Percentiles rank a stretch among this genome's conserved stretches.
Conservation (phyloP, 1,140 invertebrate genomes). For the Nilaparvata lugens region DNA sequence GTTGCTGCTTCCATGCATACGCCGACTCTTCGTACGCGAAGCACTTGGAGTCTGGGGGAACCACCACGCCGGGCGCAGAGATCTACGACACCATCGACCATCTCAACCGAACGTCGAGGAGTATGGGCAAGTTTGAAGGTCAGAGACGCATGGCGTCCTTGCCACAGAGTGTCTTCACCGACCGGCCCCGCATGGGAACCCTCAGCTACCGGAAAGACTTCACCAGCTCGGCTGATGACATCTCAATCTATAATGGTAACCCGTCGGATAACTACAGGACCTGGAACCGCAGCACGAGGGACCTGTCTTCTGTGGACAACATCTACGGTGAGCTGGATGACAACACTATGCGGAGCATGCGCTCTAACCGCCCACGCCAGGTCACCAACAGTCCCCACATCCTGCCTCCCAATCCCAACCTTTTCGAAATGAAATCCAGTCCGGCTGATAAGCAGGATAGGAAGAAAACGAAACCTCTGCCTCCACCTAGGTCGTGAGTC, state of each 20-base stretch:
- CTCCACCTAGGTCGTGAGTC: background rate
- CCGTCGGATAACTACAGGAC: background rate
- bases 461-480: background rate
- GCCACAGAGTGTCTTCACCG: background rate
- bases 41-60: slow-evolving; percentile 45
- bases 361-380: background rate
- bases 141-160: background rate
- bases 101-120: background rate
- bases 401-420: background rate
- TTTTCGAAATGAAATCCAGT: background rate
- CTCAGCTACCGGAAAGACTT: background rate
- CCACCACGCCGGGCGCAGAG: background rate
- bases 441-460: background rate
- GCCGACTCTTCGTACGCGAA: slow-evolving; percentile 85
- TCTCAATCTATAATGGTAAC: background rate
- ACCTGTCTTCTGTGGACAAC: background rate
- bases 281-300: background rate
- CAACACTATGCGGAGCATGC: background rate
- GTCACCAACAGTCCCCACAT: background rate
- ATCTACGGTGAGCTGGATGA: background rate
- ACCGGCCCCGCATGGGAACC: background rate
- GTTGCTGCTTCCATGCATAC: slow-evolving; percentile 89
- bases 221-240: background rate
- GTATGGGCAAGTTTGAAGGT: background rate
- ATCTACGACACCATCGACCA: background rate